Evolutionary conservation across 2,888 invertebrate genomes (phyloP), one percentile per base, ranked within the genome.

Genomic region (Dolomedes plantarius): DNA sequence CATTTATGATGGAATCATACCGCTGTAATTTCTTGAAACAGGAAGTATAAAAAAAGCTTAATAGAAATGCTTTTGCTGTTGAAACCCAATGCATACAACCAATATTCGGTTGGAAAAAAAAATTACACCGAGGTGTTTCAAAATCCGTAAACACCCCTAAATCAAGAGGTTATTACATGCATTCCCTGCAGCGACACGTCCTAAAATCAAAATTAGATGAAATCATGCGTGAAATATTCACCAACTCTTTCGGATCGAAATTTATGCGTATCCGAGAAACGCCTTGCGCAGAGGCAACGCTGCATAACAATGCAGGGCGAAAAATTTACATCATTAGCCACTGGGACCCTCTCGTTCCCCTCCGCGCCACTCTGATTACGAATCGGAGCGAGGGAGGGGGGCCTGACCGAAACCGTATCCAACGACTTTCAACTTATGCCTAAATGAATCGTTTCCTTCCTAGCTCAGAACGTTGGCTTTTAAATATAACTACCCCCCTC

Each of bases 381-480:
- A 28, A 16, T 9, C 9, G 32, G 74, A 46, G 23, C 19, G 28
- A 64, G 32, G 36, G 65, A 41, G 3, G 13, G 39, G 23, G 23
- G 11, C 32, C 27, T n/a, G 32, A 56, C 28, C 29, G 28, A 73
- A 56, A 56, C 19, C 56, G 23, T 19, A 23, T 23, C 56, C 80
- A 73, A 80, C 80, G 73, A 73, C 80, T 80, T 80, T 73, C 80
- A 80, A 67, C 72, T 80, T 73, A 65, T 46, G 46, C 65, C 80
- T 39, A 80, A 80, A 80, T 73, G 73, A 80, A 80, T 80, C 80
- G 80, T 28, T 80, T 80, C 80, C 80, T 80, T 80, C 80, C 80
- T 64, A 13, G 28, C n/a, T 19, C 31, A n/a, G 68, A 23, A 23
- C 65, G 28, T 23, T 71, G 72, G 71, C 79, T 72, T 79, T 79